Evolutionary conservation across 2,113 vertebrate genomes (phyloP).

Genomic region (Corythaixoides concolor): DNA sequence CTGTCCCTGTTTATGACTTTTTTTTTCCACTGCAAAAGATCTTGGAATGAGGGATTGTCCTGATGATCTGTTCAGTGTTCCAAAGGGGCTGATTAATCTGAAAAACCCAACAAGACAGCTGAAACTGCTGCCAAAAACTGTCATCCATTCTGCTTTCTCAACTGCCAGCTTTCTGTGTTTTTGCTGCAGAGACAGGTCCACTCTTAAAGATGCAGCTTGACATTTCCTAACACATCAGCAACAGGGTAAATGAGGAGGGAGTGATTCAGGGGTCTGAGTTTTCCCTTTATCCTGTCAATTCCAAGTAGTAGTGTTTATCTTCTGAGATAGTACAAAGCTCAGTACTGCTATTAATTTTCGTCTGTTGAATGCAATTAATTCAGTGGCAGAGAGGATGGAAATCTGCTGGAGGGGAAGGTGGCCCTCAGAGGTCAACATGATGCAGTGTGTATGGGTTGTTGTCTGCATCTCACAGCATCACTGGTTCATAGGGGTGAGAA

Average conservation of each 20-base stretch:
- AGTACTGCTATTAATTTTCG: not conserved
- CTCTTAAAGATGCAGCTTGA: conserved; percentile 52
- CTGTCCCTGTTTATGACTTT: not conserved
- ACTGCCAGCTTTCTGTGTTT: conserved; percentile 59
- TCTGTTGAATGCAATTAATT: not conserved
- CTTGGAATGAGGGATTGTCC: conserved; percentile 57
- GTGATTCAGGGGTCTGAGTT: not conserved
- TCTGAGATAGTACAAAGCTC: not conserved
- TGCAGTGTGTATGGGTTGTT: not conserved
- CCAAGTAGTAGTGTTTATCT: not conserved
- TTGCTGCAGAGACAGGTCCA: conserved; percentile 21
- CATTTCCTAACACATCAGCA: conserved; percentile 28
- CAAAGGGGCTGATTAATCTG: conserved; percentile 71
- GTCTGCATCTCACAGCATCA: not conserved
- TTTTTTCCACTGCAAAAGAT: not conserved
- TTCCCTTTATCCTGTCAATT: not conserved
- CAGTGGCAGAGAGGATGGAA: not conserved
- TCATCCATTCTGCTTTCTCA: conserved; percentile 55
- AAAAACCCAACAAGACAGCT: conserved; percentile 73
- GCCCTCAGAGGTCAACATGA: not conserved
- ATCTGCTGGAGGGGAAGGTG: not conserved
- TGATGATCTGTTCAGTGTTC: conserved; percentile 64
- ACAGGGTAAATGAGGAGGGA: not conserved
- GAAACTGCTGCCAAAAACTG: conserved; percentile 67
- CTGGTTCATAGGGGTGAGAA: not conserved